Evolutionary conservation across 2,113 vertebrate genomes (phyloP), one percentile per base, ranked within the genome.

Genomic region (Anhinga rufa): DNA sequence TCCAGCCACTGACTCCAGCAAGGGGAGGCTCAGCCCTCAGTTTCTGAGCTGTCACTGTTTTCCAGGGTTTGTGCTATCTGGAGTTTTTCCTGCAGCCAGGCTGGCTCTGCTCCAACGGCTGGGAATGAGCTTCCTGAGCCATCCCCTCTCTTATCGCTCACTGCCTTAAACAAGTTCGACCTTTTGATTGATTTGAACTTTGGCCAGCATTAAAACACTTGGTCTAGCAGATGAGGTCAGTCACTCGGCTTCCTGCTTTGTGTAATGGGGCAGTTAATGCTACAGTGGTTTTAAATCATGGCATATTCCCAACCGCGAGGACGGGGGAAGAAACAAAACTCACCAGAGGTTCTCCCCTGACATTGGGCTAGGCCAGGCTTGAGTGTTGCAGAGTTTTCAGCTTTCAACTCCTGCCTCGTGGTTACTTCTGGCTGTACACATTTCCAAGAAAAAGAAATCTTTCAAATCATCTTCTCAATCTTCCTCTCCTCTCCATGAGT

Each of bases 151-250:
- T 95, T 97, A 97, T 97, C 97, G 85, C 78, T 61, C 46, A 17
- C 26, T 88, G 75, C 65, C 86, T 94, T 78, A 75, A 95, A 95
- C 84, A 85, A 92, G 82, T 82, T 95, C 60, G 96, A 96, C 95
- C 93, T 95, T 82, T 66, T 20, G 68, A 84, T 86, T 11, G 55
- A 75, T 88, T 51, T 96, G 84, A 85, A 90, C 94, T 96, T 86
- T 60, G 92, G 86, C 91, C 70, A 62, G 49, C 26, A 49, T n/a
- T 93, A 88, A 86, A 86, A 84, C 82, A 36, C 82, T 88, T 44
- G 68, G 78, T 91, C n/a, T 85, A 68, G 91, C 68, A 38, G 68
- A 58, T 42, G 74, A 92, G 66, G 64, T 79, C 82, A 86, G 76
- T 49, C 44, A 29, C 68, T 66, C 71, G 38, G 74, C 77, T 76